Evolutionary conservation across 2,113 vertebrate genomes (phyloP).

Genomic region (Lontra canadensis): DNA sequence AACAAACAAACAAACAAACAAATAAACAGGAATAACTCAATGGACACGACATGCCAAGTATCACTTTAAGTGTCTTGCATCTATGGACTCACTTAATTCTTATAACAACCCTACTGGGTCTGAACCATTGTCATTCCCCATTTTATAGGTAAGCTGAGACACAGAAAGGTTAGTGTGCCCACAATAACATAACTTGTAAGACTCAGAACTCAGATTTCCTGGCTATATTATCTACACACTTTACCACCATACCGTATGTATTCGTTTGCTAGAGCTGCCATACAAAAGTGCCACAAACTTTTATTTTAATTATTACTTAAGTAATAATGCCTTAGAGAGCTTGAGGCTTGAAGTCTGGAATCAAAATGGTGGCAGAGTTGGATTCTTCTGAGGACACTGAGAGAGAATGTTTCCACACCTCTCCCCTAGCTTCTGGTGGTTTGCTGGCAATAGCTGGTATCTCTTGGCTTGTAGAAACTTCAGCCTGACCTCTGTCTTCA

Average conservation of each 20-base stretch:
- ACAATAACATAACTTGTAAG: not conserved
- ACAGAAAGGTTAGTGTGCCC: not conserved
- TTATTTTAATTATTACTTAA: too few species aligned
- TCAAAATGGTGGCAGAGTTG: not conserved
- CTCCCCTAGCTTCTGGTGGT: not conserved
- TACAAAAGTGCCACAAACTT: not conserved
- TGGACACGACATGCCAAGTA: not conserved
- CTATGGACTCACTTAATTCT: not conserved
- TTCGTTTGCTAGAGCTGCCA: not conserved
- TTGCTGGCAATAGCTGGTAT: not conserved
- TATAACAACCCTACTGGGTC: not conserved
- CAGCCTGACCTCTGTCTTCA: not conserved
- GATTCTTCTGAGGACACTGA: not conserved
- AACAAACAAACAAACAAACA: not conserved
- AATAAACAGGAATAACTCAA: not conserved
- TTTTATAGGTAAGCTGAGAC: not conserved
- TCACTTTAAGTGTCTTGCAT: not conserved
- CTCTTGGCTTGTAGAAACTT: not conserved
- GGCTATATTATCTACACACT: rapidly evolving
- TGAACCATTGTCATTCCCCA: not conserved
- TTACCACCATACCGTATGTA: not conserved
- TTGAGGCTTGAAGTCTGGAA: not conserved
- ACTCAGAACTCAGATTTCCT: not conserved
- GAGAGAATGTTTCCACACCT: not conserved
- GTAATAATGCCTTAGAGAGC: not conserved